These are phyloP conservation scores for Micrasema minimum DNA, from an alignment of 1,140 invertebrate genomes.

Conservation along the genomic window DNA sequence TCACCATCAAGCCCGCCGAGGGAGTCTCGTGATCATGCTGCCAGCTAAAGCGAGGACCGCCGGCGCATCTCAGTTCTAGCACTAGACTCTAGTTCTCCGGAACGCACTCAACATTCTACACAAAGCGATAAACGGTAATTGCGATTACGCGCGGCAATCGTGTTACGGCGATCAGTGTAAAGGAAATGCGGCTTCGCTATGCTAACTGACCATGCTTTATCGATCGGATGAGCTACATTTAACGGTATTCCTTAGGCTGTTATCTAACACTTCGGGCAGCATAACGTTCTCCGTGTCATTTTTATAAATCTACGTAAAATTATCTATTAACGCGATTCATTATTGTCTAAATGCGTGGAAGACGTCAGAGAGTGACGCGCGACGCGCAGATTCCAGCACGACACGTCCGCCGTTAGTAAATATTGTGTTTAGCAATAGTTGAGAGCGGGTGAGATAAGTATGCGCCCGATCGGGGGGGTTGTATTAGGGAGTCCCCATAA, in stretches of 20 bases:
- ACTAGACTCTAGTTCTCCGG: neutral
- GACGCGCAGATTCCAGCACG: constrained; percentile 10
- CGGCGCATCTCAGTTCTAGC: neutral
- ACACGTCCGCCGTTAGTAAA: too few species aligned
- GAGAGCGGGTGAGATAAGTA: too few species aligned
- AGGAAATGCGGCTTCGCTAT: constrained; percentile 33
- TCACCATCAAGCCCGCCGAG: constrained; percentile 32
- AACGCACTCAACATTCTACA: constrained; percentile 14
- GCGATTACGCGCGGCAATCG: neutral
- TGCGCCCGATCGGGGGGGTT: too few species aligned
- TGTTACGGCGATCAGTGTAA: neutral
- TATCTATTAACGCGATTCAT: constrained; percentile 26
- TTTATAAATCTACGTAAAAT: too few species aligned
- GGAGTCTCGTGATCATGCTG: constrained; percentile 45
- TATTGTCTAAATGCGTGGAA: constrained; percentile 29
- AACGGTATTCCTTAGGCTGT: constrained; percentile 21
- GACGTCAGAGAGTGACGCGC: neutral
- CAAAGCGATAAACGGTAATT: neutral
- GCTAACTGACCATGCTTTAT: constrained; percentile 21
- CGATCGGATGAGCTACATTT: constrained; percentile 27
- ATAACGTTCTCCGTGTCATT: too few species aligned
- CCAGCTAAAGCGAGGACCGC: neutral
- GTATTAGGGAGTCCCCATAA: too few species aligned
- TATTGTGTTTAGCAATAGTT: too few species aligned
- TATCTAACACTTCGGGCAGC: constrained; percentile 36